Conservation (phyloP, 2,888 invertebrate species). For the Cryptus viduatorius region DNA sequence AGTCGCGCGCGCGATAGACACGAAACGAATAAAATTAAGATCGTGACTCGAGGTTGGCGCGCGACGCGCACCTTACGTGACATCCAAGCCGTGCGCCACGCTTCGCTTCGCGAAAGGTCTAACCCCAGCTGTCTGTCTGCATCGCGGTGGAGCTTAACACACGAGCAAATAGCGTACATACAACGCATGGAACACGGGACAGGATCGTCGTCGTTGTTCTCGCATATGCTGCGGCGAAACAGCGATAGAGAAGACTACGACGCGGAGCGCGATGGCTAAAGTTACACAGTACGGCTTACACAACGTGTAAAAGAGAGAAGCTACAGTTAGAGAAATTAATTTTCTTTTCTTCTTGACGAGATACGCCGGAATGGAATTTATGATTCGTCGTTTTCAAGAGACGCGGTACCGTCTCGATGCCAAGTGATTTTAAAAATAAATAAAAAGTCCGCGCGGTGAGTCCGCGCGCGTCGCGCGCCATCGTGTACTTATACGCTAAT, state of each 20-base stretch:
- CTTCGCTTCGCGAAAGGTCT: constrained; percentile 64
- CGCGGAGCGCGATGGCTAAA: constrained; percentile 18
- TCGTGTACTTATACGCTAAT: no score
- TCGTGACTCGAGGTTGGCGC: constrained; percentile 62
- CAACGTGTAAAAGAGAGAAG: constrained; percentile 60
- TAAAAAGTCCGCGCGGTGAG: no score
- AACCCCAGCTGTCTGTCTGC: constrained; percentile 11
- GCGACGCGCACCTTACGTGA: constrained; percentile 63
- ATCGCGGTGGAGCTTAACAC: constrained; percentile 3
- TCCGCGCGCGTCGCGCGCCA: no score
- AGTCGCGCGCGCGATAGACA: constrained; percentile 40
- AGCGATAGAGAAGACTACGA: constrained; percentile 2
- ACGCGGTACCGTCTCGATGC: no score
- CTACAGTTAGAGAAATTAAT: constrained; percentile 54
- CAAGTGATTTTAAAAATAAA: no score
- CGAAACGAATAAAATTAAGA: constrained; percentile 65
- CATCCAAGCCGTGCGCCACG: constrained; percentile 57
- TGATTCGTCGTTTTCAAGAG: constrained; percentile 34
- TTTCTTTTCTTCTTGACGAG: constrained; percentile 31
- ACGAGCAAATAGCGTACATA: constrained; percentile 6
- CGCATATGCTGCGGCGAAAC: constrained; percentile 1
- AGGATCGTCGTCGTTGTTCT: neutral
- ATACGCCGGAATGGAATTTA: constrained; percentile 46
- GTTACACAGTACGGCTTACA: constrained; percentile 50
- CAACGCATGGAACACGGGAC: neutral